Conservation (phyloP, 2,797 vertebrate species). For the Hippopotamyrus pictus region DNA sequence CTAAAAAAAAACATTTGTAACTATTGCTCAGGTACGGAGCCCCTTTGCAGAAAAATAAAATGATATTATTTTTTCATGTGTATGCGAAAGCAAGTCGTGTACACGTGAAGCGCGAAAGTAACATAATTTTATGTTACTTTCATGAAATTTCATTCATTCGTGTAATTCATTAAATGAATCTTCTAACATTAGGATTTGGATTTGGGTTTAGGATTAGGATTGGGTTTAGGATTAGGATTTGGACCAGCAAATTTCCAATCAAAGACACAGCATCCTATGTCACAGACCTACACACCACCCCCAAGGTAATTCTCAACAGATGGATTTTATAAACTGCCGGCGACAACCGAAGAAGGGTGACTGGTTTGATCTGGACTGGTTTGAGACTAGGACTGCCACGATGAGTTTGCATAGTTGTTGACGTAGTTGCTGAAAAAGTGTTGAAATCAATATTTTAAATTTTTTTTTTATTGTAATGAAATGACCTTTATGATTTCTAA, state of each 20-base stretch:
- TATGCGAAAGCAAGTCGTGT: not conserved
- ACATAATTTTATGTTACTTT: too few relatives aligned
- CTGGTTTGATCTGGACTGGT: not conserved
- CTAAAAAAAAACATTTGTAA: not conserved
- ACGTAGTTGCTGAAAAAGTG: not conserved
- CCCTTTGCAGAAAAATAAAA: not conserved
- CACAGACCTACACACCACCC: not conserved
- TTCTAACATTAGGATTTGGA: not conserved
- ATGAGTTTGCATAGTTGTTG: not conserved
- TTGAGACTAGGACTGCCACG: not conserved
- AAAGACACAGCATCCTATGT: not conserved
- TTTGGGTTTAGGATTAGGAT: too few relatives aligned
- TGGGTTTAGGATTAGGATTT: not conserved
- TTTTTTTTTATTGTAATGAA: not conserved
- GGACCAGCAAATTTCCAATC: not conserved
- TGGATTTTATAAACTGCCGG: not conserved
- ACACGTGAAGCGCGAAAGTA: not conserved
- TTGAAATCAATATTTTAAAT: not conserved
- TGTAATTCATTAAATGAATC: not conserved
- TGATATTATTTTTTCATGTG: not conserved
- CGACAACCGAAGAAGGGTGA: not conserved
- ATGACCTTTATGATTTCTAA: not conserved
- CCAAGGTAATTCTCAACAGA: not conserved
- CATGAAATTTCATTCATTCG: too few relatives aligned
- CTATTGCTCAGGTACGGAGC: not conserved